Evolutionary conservation across 2,888 invertebrate species (phyloP), one percentile per base, ranked within the genome.

Genomic region (Caenorhabditis virilis): DNA sequence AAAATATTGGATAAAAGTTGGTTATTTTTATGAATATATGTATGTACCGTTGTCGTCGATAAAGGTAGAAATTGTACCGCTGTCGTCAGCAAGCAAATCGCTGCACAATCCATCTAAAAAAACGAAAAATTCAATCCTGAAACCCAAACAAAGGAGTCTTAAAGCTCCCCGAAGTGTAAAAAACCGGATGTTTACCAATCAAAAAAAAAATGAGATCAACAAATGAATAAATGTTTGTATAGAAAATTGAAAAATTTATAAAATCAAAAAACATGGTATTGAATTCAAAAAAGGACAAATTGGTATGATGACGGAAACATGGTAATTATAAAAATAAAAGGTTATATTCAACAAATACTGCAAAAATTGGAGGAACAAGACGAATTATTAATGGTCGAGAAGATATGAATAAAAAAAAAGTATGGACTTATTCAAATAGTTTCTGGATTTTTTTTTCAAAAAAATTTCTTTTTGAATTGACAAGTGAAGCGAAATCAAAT

Each of bases 61-160:
- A 58, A 35, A 25, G 58, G 55, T 7, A 62, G 30, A 35, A 73
- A 73, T n/a, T 63, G 60, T 11, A 73, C 62, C 6, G 69, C 67
- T 15, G 69, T 53, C 30, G 73, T 63, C 9, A 73, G 52, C 18
- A 73, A 46, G 43, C 73, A 73, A 20, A 73, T 66, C 11, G 69
- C 64, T 13, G 65, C 52, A 53, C 73, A 73, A 41, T 73, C 64
- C 68, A 73, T 69, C 27, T 45, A 15, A n/a, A 27, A 27, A 42
- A 20, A n/a, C 4, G 3, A 39, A 16, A 39, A 39, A 42, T 18
- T 20, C 18, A 38, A 20, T 42, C 7, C 23, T 7, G 3, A 22
- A 15, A 23, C 23, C 4, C 22, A 23, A 42, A 42, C 7, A 23
- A 42, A 23, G 9, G 25, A 20, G 23, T 7, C 23, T 6, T 23